Conservation (phyloP, 2,888 invertebrate genomes). For the Tachina fera region DNA sequence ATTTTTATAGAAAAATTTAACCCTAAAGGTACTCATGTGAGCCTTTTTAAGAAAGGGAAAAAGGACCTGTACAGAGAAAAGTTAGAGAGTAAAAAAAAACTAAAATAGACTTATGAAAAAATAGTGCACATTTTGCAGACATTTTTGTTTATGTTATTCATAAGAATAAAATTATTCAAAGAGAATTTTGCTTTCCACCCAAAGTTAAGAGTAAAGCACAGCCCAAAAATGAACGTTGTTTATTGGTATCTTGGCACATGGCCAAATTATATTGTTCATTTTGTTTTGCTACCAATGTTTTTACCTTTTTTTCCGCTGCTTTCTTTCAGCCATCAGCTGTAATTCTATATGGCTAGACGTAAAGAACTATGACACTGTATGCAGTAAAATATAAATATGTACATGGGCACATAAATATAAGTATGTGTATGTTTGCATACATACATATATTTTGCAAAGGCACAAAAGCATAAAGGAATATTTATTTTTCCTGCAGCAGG, state of each 20-base stretch:
- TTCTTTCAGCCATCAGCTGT: slow-evolving; percentile 65
- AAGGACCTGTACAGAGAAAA: too few relatives aligned
- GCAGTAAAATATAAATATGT: slow-evolving; percentile 46
- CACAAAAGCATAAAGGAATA: slow-evolving; percentile 49
- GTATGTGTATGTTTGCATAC: not conserved
- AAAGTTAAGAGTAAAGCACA: slow-evolving; percentile 44
- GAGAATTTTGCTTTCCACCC: slow-evolving; percentile 13
- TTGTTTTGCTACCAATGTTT: slow-evolving; percentile 60
- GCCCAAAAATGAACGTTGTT: slow-evolving; percentile 71
- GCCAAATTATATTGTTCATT: slow-evolving; percentile 75
- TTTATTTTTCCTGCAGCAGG: slow-evolving; percentile 37
- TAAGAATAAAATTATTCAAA: slow-evolving; percentile 25
- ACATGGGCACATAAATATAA: not conserved
- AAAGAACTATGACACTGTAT: slow-evolving; percentile 64
- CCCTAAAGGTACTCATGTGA: too few relatives aligned
- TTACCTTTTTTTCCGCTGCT: slow-evolving; percentile 24
- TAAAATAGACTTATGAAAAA: too few relatives aligned
- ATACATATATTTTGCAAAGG: not conserved
- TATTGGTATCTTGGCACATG: slow-evolving; percentile 78
- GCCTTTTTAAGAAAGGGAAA: too few relatives aligned
- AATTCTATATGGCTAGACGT: slow-evolving; percentile 65
- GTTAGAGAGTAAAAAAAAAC: too few relatives aligned
- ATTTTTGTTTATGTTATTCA: not conserved
- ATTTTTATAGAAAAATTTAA: too few relatives aligned
- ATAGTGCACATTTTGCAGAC: not conserved